phyloP scores from a whole-genome alignment of 2,797 vertebrate genomes.

The Setipinna tenuifilis region DNA sequence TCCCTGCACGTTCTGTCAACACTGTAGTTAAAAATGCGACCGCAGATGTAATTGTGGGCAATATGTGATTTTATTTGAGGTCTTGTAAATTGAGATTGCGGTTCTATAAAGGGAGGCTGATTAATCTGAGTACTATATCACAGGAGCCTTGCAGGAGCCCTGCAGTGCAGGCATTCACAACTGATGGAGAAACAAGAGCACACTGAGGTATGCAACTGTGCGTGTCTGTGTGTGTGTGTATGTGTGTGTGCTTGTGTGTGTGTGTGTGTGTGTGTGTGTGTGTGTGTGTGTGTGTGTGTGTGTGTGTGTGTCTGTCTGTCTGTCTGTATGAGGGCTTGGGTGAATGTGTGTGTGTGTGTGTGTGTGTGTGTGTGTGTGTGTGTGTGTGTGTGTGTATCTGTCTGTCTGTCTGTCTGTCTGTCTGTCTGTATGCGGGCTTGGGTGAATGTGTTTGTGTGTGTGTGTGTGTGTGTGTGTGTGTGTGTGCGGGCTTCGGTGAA shows the following conservation, averaged over 20 bases:
- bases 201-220: background rate
- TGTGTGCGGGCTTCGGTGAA: background rate
- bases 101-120: constrained; percentile 36
- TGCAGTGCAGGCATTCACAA: background rate
- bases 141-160: background rate
- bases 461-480: constrained; percentile 15
- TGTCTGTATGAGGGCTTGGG: constrained; percentile 28
- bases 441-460: background rate
- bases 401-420: constrained; percentile 7
- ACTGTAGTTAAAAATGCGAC: constrained; percentile 20
- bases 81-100: constrained; percentile 44
- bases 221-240: constrained; percentile 19
- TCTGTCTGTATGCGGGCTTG: constrained; percentile 34
- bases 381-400: background rate
- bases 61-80: constrained; percentile 43
- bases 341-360: background rate
- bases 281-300: constrained; percentile 11
- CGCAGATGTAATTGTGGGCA: constrained; percentile 35
- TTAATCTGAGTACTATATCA: constrained; percentile 27
- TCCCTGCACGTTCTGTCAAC: background rate
- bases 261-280: constrained; percentile 19
- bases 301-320: constrained; percentile 22
- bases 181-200: background rate
- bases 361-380: constrained; percentile 12
- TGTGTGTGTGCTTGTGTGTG: constrained; percentile 10